Evolutionary conservation across 2,797 vertebrate species (phyloP).

Genomic region (Semotilus atromaculatus): DNA sequence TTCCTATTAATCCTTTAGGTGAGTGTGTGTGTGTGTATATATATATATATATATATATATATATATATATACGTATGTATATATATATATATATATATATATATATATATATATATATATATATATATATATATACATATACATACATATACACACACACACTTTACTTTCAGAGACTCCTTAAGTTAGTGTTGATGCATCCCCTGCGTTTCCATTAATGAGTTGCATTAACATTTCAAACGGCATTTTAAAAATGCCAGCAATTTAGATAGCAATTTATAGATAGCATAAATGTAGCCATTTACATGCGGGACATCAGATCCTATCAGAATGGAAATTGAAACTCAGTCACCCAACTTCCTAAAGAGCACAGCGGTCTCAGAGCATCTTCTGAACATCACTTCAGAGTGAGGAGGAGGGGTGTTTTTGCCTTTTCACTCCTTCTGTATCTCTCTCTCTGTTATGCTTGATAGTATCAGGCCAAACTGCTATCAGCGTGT

Average conservation of each 20-base stretch:
- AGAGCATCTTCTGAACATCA: not conserved
- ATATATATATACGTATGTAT: too few relatives aligned
- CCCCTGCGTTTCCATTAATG: too few relatives aligned
- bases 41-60: too few relatives aligned
- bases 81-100: too few relatives aligned
- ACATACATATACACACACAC: too few relatives aligned
- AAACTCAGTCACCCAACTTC: slow-evolving; percentile 52
- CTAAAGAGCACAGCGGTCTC: slow-evolving; percentile 68
- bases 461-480: slow-evolving; percentile 42
- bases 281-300: not conserved
- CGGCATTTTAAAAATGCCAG: not conserved
- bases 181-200: too few relatives aligned
- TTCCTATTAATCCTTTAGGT: too few relatives aligned
- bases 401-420: slow-evolving; percentile 12
- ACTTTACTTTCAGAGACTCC: too few relatives aligned
- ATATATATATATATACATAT: too few relatives aligned
- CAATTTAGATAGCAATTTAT: not conserved
- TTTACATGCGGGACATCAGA: not conserved
- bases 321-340: slow-evolving; percentile 7
- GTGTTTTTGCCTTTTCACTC: slow-evolving; percentile 21
- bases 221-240: too few relatives aligned
- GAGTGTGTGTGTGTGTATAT: too few relatives aligned
- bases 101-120: too few relatives aligned
- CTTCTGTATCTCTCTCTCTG: slow-evolving; percentile 23
- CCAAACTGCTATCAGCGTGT: slow-evolving; percentile 48